Evolutionary conservation across 2,797 vertebrate species (phyloP), one percentile per base, ranked within the genome.

Genomic region (Jordanella pulchra): DNA sequence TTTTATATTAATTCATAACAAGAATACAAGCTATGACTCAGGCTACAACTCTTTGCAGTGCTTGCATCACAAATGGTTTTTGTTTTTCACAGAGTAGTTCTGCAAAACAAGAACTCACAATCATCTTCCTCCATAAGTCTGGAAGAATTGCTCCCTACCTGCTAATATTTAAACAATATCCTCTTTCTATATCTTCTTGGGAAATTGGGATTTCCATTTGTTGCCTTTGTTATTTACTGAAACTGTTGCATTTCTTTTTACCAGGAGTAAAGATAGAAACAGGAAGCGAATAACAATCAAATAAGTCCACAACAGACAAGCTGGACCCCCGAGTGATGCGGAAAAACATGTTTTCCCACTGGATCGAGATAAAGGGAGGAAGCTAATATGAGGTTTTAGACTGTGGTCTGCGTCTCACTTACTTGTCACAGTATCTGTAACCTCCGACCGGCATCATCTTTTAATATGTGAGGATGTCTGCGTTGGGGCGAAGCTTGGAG

Each of bases 361-460:
- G 75, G 82, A 78, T 28, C 5, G 56, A 84, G 81, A 84, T 79
- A 77, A 89, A 78, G 68, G 66, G 35, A 78, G 80, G 63, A 82
- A 89, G 75, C 79, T 84, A 81, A 86, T 83, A 87, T 68, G 77
- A 80, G 83, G 73, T 60, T 65, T 4, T 82, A 73, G 60, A 21
- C 78, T 75, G 67, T 11, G 17, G n/a, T 76, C 85, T 65, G 61
- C 80, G 82, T 90, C 84, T 86, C 85, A 68, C 78, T 88, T 83
- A 85, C 86, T 88, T 88, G 89, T 90, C 87, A 91, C 91, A 91
- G 88, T 89, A 92, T 95, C 91, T 89, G 84, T 89, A 93, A 93
- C 89, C 91, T 94, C 92, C 94, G 93, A 95, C 93, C 92, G 69
- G 79, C 80, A 92, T 93, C 91, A 91, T 95, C 93, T 94, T 87